Percentiles rank a stretch among this genome's conserved stretches.
phyloP scores from a whole-genome alignment of 1,140 invertebrate species.

The Euwallacea fornicatus region DNA sequence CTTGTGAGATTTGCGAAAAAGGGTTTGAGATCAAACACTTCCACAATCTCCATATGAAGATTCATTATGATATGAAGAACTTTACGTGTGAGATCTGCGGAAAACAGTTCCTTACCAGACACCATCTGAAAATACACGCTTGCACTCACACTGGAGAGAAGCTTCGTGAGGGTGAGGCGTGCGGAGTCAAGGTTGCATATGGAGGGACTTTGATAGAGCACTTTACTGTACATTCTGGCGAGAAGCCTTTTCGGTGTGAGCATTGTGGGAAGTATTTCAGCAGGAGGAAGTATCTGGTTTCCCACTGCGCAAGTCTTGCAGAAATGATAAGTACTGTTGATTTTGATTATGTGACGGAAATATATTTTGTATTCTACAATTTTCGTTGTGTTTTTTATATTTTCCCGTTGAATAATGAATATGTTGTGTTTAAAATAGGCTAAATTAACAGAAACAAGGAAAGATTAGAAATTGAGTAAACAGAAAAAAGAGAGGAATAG shows the following conservation, averaged over 20 bases:
- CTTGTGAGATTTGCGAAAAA: constrained; percentile 19
- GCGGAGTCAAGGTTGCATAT: constrained; percentile 42
- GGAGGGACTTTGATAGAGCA: constrained; percentile 62
- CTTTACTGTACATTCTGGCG: constrained; percentile 69
- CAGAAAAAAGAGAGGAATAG: no score
- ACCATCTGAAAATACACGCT: constrained; percentile 57
- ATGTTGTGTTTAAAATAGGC: no score
- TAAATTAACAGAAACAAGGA: no score
- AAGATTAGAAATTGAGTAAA: no score
- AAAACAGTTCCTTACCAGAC: not conserved
- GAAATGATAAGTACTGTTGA: no score
- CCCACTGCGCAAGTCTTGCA: not conserved
- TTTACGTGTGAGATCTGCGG: not conserved
- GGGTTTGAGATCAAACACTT: constrained; percentile 34
- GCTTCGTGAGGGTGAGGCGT: constrained; percentile 39
- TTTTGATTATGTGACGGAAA: no score
- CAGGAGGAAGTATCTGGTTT: constrained; percentile 44
- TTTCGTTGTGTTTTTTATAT: no score
- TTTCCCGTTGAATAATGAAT: no score
- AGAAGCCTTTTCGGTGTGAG: constrained; percentile 76
- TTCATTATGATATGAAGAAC: constrained; percentile 52
- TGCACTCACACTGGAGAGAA: constrained; percentile 58
- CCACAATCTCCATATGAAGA: constrained; percentile 51
- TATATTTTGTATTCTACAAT: no score
- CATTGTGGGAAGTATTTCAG: constrained; percentile 73